Base-by-base conservation (phyloP, 2,888 invertebrate species). In the Eupithecia centaureata region DNA sequence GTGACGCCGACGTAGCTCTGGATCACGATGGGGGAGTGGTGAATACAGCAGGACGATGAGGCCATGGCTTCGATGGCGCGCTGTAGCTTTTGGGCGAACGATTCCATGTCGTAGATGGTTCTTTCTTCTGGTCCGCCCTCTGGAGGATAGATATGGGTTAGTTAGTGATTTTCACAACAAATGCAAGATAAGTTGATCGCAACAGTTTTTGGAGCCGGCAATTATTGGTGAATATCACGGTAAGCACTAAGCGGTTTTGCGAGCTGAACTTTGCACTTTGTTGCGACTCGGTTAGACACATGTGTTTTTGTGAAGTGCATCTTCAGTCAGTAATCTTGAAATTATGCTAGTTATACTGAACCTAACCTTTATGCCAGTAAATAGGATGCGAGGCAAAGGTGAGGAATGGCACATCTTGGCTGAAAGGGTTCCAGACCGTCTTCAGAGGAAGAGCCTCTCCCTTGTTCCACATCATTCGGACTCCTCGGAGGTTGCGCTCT, bases 391-490 rank as follows among this genome's bases (percentile, higher is more conserved):
- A 97, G 0, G 96, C 95, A 77, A 96, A 96, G 0, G 97, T 97
- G 35, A 95, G 87, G 90, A 95, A 96, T 0, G 97, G 97, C 71
- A 97, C 96, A 68, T 96, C 95, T 69, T 95, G 95, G 73, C 95
- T 95, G 90, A 97, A 97, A 0, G 97, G 97, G 86, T 97, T 97
- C 98, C 98, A 98, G 68, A 95, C 95, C n/a, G 95, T 95, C 75
- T 94, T 94, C 77, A 96, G 83, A 38, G 95, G 91, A 52, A 96
- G 82, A 0, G 96, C 95, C 79, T 95, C 94, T 0, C 96, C 96
- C 78, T 95, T 95, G 82, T 96, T 96, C 96, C 97, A 97, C 93
- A 96, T 95, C 57, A 97, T 87, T 63, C 97, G 94, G 13, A 97
- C 94, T 0, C 97, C 98, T 60, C 94, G 94, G 75, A 95, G 95